phyloP scores from a whole-genome alignment of 1,140 invertebrate species.

The Drosophila asahinai region DNA sequence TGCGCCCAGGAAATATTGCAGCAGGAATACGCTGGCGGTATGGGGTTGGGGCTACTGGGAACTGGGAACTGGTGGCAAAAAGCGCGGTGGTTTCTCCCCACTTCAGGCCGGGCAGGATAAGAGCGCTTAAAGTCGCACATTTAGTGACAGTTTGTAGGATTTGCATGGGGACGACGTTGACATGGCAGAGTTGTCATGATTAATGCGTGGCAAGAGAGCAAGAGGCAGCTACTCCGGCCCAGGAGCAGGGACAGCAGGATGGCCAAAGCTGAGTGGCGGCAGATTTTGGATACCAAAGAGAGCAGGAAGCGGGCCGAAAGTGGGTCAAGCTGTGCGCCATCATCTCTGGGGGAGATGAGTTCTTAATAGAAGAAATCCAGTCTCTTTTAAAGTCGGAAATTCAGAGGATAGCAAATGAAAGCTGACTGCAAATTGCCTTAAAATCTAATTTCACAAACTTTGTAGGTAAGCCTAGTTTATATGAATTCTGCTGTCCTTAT shows the following conservation, averaged over 20 bases:
- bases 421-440: background rate
- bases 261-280: conserved; percentile 32
- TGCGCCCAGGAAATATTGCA: conserved; percentile 64
- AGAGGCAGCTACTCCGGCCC: conserved; percentile 21
- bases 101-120: conserved; percentile 63
- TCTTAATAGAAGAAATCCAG: conserved; percentile 18
- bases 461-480: background rate
- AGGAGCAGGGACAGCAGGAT: conserved; percentile 29
- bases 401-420: background rate
- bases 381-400: conserved; percentile 14
- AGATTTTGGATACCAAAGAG: conserved; percentile 11
- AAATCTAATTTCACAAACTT: conserved; percentile 11
- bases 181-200: conserved; percentile 79
- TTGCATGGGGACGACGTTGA: conserved; percentile 71
- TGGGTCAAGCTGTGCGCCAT: conserved; percentile 30
- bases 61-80: conserved; percentile 26
- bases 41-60: background rate
- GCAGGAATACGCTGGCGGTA: conserved; percentile 53
- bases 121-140: conserved; percentile 80
- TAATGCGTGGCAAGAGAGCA: conserved; percentile 69
- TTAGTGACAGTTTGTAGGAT: conserved; percentile 82
- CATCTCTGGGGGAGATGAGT: conserved; percentile 28
- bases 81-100: conserved; percentile 23
- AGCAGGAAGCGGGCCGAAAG: conserved; percentile 11
- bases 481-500: background rate